Evolutionary conservation across 2,888 invertebrate genomes (phyloP).

Genomic region (Eurytoma adleriae): DNA sequence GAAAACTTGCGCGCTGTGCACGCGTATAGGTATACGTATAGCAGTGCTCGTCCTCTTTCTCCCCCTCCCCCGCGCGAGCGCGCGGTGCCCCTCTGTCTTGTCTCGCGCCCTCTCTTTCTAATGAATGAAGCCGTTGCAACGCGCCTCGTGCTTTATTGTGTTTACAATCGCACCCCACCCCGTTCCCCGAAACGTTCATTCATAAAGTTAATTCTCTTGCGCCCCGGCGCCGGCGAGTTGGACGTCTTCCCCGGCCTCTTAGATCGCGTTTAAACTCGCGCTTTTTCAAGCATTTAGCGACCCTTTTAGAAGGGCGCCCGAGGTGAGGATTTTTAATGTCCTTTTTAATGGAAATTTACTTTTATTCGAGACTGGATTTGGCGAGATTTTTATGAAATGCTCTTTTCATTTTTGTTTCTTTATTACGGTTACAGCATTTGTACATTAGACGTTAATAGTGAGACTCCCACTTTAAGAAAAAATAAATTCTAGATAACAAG

Average conservation of each 20-base stretch:
- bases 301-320: background rate
- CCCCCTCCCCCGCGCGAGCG: background rate
- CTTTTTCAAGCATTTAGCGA: background rate
- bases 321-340: background rate
- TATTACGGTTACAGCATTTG: too few species aligned
- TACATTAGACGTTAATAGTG: too few species aligned
- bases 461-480: too few species aligned
- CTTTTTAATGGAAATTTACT: background rate
- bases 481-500: too few species aligned
- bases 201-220: slow-evolving; percentile 34
- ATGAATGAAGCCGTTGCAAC: slow-evolving; percentile 44
- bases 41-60: background rate
- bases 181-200: slow-evolving; percentile 31
- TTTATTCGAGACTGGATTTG: background rate
- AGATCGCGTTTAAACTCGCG: background rate
- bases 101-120: slow-evolving; percentile 7
- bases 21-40: slow-evolving; percentile 1
- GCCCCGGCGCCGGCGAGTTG: background rate
- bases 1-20: background rate
- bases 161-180: slow-evolving; percentile 28
- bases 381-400: background rate
- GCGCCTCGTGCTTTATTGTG: slow-evolving; percentile 31
- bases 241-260: background rate
- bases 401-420: too few species aligned
- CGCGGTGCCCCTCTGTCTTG: background rate